Evolutionary conservation across 1,140 invertebrate species (phyloP).

Genomic region (Leptopilina clavipes): DNA sequence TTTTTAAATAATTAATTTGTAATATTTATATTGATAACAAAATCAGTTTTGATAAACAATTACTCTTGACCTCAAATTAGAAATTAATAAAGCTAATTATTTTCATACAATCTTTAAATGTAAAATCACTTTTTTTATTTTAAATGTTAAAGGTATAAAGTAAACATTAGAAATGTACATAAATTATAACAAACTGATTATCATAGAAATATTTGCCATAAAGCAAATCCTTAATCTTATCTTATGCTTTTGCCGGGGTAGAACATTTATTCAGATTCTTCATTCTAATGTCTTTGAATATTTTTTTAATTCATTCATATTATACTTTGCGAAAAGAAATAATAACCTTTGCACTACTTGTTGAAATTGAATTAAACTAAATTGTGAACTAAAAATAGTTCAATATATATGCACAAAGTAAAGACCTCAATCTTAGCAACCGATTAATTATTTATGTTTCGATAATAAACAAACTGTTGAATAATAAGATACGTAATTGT

Average conservation of each 20-base stretch:
- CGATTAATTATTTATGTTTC: background rate
- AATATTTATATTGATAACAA: background rate
- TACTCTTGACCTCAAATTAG: background rate
- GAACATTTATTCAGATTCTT: constrained; percentile 6
- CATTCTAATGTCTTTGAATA: background rate
- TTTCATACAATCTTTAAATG: background rate
- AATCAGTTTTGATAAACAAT: background rate
- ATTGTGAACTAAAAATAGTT: constrained; percentile 5
- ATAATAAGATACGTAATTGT: background rate
- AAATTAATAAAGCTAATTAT: background rate
- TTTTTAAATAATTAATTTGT: background rate
- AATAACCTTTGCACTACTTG: background rate
- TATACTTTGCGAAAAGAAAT: background rate
- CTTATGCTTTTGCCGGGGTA: background rate
- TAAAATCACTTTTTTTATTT: background rate
- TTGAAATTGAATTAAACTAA: background rate
- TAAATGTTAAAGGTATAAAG: background rate
- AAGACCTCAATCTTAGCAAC: background rate
- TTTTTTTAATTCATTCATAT: constrained; percentile 11
- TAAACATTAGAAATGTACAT: constrained; percentile 10
- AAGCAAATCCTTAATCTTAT: constrained; percentile 18
- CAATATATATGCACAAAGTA: background rate
- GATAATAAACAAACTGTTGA: background rate
- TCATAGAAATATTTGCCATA: constrained; percentile 24
- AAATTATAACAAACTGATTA: constrained; percentile 27